These are phyloP conservation scores for Hofmannophila pseudospretella DNA, from an alignment of 2,888 invertebrate genomes.

Conservation along the genomic window DNA sequence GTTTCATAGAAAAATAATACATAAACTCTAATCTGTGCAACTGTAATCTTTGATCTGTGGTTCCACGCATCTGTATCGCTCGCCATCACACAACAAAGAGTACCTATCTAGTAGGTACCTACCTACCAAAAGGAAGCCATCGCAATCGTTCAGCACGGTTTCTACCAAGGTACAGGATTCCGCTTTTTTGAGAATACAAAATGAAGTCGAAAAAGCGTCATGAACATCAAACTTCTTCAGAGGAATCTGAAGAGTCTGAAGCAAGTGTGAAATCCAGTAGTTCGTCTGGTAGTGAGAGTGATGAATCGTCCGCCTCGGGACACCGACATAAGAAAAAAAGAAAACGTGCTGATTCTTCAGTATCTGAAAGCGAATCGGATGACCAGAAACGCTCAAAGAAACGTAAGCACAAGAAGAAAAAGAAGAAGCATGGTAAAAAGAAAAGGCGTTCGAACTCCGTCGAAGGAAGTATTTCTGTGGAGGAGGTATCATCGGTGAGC, in stretches of 20 bases:
- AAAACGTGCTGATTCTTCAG: constrained; percentile 62
- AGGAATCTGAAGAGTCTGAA: constrained; percentile 62
- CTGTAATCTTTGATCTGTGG: no score
- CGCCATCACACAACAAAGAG: no score
- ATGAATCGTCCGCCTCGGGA: constrained; percentile 55
- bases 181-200: no score
- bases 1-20: no score
- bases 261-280: constrained; percentile 54
- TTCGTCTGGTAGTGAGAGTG: constrained; percentile 63
- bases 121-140: no score
- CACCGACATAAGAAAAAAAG: constrained; percentile 67
- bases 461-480: constrained; percentile 41
- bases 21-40: no score
- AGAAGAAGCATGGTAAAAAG: constrained; percentile 69
- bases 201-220: constrained; percentile 66
- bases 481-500: constrained; percentile 49
- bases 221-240: constrained; percentile 59
- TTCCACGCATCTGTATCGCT: no score
- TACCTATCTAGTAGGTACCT: no score
- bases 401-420: constrained; percentile 74
- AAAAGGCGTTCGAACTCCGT: constrained; percentile 55
- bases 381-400: constrained; percentile 61
- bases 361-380: constrained; percentile 62
- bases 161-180: no score
- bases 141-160: no score